These are phyloP conservation scores for Chymomyza fuscimana DNA, from an alignment of 2,888 invertebrate genomes.

Conservation along the genomic window DNA sequence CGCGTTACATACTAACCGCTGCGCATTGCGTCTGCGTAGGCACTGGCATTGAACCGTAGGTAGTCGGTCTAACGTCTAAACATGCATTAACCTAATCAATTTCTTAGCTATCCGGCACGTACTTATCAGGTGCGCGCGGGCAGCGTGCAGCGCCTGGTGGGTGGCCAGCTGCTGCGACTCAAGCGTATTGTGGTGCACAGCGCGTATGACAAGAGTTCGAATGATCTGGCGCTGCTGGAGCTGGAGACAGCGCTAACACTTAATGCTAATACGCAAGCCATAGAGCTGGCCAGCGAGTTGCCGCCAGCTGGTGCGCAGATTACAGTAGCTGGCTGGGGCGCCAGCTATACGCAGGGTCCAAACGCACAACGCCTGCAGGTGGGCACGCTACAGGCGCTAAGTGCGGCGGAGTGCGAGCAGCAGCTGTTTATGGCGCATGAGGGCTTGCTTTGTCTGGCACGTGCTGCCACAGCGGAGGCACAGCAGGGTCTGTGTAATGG, in stretches of 20 bases:
- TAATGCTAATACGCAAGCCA: constrained; percentile 56
- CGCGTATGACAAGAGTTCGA: constrained; percentile 50
- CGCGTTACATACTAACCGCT: constrained; percentile 64
- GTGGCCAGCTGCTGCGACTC: constrained; percentile 68
- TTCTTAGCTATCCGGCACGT: constrained; percentile 60
- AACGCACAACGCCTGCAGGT: constrained; percentile 60
- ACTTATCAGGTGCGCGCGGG: constrained; percentile 73
- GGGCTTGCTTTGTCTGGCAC: constrained; percentile 71
- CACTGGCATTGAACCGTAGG: constrained; percentile 59
- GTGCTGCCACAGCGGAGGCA: constrained; percentile 22
- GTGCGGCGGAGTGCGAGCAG: constrained; percentile 48
- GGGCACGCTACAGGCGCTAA: constrained; percentile 61
- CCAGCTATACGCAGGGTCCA: constrained; percentile 40
- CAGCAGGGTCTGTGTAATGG: constrained; percentile 71
- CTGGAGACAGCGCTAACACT: constrained; percentile 60
- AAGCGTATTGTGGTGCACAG: constrained; percentile 65
- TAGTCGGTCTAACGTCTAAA: background rate
- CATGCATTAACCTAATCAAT: background rate
- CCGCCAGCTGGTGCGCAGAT: constrained; percentile 57
- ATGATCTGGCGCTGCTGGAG: constrained; percentile 72
- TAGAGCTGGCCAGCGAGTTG: constrained; percentile 53
- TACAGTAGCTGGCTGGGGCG: constrained; percentile 75
- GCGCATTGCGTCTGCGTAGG: constrained; percentile 73
- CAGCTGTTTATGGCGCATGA: constrained; percentile 47
- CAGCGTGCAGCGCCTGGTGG: constrained; percentile 69